phyloP scores from a whole-genome alignment of 2,113 vertebrate genomes.

The Ptilorrhoa leucosticta region DNA sequence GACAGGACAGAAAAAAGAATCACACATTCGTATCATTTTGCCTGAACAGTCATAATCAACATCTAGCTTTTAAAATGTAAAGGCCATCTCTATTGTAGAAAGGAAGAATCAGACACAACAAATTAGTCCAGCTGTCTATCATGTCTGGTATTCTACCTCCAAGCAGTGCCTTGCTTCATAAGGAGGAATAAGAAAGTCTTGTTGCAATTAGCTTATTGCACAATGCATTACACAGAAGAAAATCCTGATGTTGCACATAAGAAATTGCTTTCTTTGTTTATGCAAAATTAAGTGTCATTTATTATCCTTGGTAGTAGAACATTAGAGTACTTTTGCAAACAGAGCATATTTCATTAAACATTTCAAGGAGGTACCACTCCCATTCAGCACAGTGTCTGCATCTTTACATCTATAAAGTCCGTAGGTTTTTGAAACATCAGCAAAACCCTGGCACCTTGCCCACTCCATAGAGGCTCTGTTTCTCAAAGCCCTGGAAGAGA shows the following conservation, averaged over 20 bases:
- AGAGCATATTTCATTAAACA: not conserved
- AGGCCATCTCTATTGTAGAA: not conserved
- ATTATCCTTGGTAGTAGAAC: not conserved
- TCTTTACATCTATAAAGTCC: not conserved
- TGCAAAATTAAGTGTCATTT: not conserved
- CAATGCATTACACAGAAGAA: not conserved
- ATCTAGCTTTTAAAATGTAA: not conserved
- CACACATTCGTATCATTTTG: not conserved
- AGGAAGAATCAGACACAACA: constrained; percentile 3
- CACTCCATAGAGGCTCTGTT: not conserved
- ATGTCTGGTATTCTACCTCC: constrained; percentile 37
- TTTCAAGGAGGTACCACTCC: not conserved
- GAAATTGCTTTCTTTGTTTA: not conserved
- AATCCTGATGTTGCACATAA: not conserved
- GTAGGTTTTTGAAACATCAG: not conserved
- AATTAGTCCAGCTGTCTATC: constrained; percentile 18
- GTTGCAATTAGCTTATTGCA: constrained; percentile 21
- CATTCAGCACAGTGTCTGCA: too few relatives aligned
- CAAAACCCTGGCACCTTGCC: not conserved
- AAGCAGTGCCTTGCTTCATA: not conserved
- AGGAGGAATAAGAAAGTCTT: not conserved
- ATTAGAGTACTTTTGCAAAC: not conserved
- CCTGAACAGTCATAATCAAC: not conserved
- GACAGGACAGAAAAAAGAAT: not conserved
- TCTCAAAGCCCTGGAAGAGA: not conserved